Conservation (phyloP, 2,797 vertebrate species). For the Onychomys arenicola region DNA sequence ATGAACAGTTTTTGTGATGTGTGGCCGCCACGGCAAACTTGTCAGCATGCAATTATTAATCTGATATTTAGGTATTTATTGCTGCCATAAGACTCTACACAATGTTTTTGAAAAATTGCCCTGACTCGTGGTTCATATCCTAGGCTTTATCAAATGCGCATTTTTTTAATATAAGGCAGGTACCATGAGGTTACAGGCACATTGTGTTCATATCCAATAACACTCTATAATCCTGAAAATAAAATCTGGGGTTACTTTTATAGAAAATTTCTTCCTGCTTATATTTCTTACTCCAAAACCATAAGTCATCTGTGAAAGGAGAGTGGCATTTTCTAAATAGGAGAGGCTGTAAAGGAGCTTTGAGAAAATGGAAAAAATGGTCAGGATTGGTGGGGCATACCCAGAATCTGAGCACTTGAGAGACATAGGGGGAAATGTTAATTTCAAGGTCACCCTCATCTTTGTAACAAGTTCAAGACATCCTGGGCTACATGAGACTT, state of each 20-base stretch:
- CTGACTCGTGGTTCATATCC: slow-evolving; percentile 68
- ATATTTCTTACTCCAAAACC: slow-evolving; percentile 67
- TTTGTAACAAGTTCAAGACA: not conserved
- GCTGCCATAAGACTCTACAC: slow-evolving; percentile 78
- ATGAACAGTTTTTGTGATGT: slow-evolving; percentile 77
- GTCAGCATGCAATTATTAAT: slow-evolving; percentile 82
- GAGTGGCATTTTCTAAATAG: slow-evolving; percentile 61
- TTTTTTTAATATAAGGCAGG: slow-evolving; percentile 67
- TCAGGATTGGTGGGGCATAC: too few relatives aligned
- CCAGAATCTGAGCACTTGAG: not conserved
- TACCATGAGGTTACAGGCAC: slow-evolving; percentile 66
- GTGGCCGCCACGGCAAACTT: slow-evolving; percentile 71
- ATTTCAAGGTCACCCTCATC: not conserved
- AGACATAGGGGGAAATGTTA: not conserved
- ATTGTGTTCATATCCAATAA: slow-evolving; percentile 71
- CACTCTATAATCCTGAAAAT: slow-evolving; percentile 69
- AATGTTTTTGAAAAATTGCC: slow-evolving; percentile 82
- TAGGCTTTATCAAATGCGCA: slow-evolving; percentile 73
- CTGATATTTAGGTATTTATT: slow-evolving; percentile 84
- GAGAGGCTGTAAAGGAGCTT: slow-evolving; percentile 37
- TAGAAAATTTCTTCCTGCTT: slow-evolving; percentile 66
- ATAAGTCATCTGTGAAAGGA: slow-evolving; percentile 45
- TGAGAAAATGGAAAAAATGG: slow-evolving; percentile 65
- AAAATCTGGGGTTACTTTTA: slow-evolving; percentile 63
- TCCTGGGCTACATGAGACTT: not conserved